Percentiles rank a stretch among this genome's conserved stretches.
phyloP scores from a whole-genome alignment of 2,797 vertebrate species.

The Phaenicophaeus curvirostris region DNA sequence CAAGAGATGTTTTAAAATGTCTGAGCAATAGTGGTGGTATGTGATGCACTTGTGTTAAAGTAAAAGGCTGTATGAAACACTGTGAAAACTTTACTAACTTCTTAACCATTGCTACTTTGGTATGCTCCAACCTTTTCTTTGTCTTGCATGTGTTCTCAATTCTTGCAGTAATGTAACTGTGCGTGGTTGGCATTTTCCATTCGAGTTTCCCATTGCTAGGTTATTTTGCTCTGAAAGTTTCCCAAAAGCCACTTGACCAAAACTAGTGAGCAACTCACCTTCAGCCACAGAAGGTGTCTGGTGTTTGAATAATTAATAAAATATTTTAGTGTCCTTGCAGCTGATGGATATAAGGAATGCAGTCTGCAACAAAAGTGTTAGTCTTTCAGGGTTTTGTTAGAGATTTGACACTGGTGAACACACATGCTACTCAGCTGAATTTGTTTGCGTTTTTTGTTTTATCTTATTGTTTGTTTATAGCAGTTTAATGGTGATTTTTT shows the following conservation, averaged over 20 bases:
- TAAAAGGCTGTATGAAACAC: conserved; percentile 78
- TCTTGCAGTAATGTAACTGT: conserved; percentile 55
- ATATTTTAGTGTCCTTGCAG: conserved; percentile 32
- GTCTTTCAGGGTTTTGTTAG: conserved; percentile 10
- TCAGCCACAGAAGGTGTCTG: conserved; percentile 1
- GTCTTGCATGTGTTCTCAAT: conserved; percentile 72
- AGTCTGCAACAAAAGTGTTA: neutral
- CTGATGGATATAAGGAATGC: neutral
- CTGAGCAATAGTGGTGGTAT: conserved; percentile 75
- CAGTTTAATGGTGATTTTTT: neutral
- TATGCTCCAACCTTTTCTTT: conserved; percentile 60
- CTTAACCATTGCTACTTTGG: conserved; percentile 63
- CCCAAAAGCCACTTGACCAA: conserved; percentile 67
- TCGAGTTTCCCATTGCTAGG: conserved; percentile 35
- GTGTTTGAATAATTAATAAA: neutral
- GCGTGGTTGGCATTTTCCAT: conserved; percentile 63
- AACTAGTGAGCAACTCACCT: conserved; percentile 44
- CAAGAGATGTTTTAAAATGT: conserved; percentile 72
- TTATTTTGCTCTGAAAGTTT: conserved; percentile 62
- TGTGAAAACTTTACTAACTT: conserved; percentile 75
- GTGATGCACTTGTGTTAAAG: conserved; percentile 72
- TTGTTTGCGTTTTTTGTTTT: neutral
- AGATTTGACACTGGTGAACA: conserved; percentile 32
- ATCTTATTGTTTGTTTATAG: neutral
- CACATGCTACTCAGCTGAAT: conserved; percentile 9